phyloP scores from a whole-genome alignment of 2,797 vertebrate species.

The Craterocephalus amniculus region DNA sequence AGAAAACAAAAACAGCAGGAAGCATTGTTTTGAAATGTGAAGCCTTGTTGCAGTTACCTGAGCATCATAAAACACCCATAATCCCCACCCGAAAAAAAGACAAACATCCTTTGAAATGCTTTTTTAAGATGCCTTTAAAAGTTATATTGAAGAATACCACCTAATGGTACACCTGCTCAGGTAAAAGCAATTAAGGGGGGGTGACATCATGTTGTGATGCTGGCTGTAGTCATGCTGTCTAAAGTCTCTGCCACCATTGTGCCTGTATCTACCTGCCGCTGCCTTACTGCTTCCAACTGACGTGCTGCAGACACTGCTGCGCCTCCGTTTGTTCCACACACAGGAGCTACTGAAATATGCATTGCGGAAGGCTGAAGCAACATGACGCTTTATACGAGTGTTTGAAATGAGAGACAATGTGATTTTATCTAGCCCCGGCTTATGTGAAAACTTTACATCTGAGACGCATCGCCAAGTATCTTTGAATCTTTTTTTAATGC shows the following conservation, averaged over 20 bases:
- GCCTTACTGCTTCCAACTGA: constrained; percentile 90
- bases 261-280: constrained; percentile 75
- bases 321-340: constrained; percentile 29
- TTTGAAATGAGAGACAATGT: constrained; percentile 6
- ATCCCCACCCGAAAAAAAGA: not conserved
- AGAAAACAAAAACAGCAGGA: constrained; percentile 72
- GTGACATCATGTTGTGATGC: constrained; percentile 84
- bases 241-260: constrained; percentile 95
- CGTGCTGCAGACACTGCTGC: constrained; percentile 43
- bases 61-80: constrained; percentile 16
- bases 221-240: constrained; percentile 87
- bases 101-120: not conserved
- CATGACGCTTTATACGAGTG: not conserved
- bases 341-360: constrained; percentile 11
- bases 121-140: constrained; percentile 9
- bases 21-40: constrained; percentile 78
- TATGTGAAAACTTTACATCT: constrained; percentile 5
- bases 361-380: constrained; percentile 11
- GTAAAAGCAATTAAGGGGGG: constrained; percentile 84
- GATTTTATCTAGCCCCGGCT: constrained; percentile 12
- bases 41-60: constrained; percentile 85
- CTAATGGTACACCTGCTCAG: constrained; percentile 62
- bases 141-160: not conserved
- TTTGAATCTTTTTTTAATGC: constrained; percentile 31
- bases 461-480: not conserved